A percentile compares a stretch with the other conserved stretches of the same genome.
Evolutionary conservation across 2,113 vertebrate genomes (phyloP).

Genomic region (Petrocephalus microphthalmus): DNA sequence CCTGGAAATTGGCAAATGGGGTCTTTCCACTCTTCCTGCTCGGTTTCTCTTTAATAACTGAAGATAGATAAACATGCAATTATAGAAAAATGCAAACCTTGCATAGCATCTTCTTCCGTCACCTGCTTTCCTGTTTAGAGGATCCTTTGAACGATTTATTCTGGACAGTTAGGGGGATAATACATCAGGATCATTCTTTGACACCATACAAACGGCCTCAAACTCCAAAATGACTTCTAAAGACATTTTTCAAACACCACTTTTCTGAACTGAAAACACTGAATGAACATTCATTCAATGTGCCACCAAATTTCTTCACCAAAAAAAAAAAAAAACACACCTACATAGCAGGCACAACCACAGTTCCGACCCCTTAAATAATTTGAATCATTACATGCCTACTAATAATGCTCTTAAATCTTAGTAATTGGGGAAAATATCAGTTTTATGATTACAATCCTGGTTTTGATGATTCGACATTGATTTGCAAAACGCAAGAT

Average conservation of each 20-base stretch:
- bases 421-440: too few species aligned
- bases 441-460: too few species aligned
- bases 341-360: neutral
- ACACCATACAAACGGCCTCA: neutral
- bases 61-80: neutral
- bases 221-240: neutral
- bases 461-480: too few species aligned
- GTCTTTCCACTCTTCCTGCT: neutral
- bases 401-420: too few species aligned
- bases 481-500: too few species aligned
- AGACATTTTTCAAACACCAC: neutral
- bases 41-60: neutral
- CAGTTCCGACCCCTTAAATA: too few species aligned
- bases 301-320: too few species aligned
- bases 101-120: conserved; percentile 34
- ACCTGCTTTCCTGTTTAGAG: conserved; percentile 45
- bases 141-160: conserved; percentile 59
- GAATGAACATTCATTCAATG: neutral
- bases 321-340: neutral
- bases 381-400: too few species aligned
- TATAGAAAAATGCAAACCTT: conserved; percentile 38
- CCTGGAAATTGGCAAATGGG: neutral
- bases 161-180: conserved; percentile 33
- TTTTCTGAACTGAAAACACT: neutral
- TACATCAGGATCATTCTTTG: neutral